Evolutionary conservation across 2,888 invertebrate genomes (phyloP), one percentile per base, ranked within the genome.

Genomic region (Yponomeuta evonymella): DNA sequence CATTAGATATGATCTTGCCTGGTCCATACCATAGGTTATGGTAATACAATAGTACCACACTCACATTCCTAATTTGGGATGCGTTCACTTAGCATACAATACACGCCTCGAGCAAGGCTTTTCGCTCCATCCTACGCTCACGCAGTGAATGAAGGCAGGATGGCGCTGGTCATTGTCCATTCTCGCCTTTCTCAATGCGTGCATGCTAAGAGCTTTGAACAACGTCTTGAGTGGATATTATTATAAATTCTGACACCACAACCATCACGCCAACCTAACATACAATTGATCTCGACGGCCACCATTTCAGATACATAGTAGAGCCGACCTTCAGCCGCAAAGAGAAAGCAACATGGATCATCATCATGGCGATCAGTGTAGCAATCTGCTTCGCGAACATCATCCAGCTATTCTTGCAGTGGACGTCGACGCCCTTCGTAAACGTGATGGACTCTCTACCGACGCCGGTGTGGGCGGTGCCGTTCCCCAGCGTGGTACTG

Each of bases 381-480:
- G 82, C 83, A 43, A 81, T 89, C 66, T 92, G 92, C 70, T 83
- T 85, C 1, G 81, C 82, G 68, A 84, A 89, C 77, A 90, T 91
- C 75, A 84, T 85, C 73, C 86, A 86, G 74, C 77, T 92, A 36
- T 84, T 88, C 77, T 77, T 79, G 75, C 90, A 90, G 72, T 92
- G 90, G 88, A 86, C 84, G 0, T 87, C 89, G 0, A 86, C 87
- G 0, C 91, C 92, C 0, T 92, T 92, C 74, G 91, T 89, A 67
- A 89, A 92, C 71, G 91, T 92, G 10, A 88, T 93, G 23, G 92
- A 92, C 75, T 89, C 91, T 0, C 74, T 70, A 58, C 89, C 90
- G 0, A 88, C 92, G 0, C 92, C 92, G 0, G 84, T 92, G 9
- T 93, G 90, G 89, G 89, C 91, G 0, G 85, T 93, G 0, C 92